Percentiles rank a stretch among this genome's conserved stretches.
Conservation (phyloP, 2,797 vertebrate genomes). For the Platalea minor region DNA sequence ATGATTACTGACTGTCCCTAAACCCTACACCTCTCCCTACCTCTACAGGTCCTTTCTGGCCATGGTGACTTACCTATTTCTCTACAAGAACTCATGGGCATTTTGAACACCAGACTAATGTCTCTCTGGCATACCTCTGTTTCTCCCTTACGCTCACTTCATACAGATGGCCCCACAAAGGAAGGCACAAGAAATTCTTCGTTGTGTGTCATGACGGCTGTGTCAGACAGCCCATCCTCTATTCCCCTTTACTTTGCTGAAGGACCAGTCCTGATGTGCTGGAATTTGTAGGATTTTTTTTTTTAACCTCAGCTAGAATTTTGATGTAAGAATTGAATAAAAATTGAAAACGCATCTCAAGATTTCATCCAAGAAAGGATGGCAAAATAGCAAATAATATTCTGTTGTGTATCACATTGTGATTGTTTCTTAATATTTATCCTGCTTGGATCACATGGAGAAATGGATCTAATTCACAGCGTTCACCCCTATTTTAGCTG, state of each 20-base stretch:
- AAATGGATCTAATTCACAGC: neutral
- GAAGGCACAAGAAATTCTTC: neutral
- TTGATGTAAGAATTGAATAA: neutral
- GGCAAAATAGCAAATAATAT: neutral
- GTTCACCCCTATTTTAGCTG: neutral
- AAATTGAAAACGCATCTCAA: neutral
- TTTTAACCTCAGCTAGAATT: neutral
- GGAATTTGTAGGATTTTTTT: neutral
- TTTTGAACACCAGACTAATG: neutral
- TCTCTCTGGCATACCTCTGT: neutral
- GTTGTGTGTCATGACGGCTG: fast-evolving
- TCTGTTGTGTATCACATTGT: neutral
- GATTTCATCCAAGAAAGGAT: neutral
- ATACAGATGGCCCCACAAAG: neutral
- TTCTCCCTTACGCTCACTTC: neutral
- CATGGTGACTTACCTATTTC: neutral
- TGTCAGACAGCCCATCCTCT: neutral
- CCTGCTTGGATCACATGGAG: neutral
- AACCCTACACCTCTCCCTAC: neutral
- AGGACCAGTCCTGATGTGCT: neutral
- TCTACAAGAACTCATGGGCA: neutral
- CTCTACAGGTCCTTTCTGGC: neutral
- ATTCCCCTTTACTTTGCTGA: neutral
- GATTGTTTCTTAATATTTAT: neutral
- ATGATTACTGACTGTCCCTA: neutral